Conservation (phyloP, 1,140 invertebrate genomes). For the Drosophila sp. region DNA sequence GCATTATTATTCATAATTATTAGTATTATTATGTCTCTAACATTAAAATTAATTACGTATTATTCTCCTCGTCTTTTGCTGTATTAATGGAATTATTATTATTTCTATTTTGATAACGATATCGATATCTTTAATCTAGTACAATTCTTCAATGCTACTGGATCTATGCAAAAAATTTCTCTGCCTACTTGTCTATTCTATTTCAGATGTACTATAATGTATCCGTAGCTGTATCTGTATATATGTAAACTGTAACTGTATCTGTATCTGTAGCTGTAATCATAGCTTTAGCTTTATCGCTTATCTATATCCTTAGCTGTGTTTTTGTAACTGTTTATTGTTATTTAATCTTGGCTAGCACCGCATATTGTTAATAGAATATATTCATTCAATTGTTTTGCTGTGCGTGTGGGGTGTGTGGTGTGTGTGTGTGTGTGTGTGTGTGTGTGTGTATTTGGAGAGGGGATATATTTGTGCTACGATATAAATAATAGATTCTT, state of each 20-base stretch:
- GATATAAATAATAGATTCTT: constrained; percentile 7
- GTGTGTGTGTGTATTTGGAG: background rate
- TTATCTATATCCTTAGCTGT: constrained; percentile 17
- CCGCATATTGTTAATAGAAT: constrained; percentile 63
- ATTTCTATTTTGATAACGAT: constrained; percentile 13
- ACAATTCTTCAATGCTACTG: constrained; percentile 32
- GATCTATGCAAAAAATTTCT: constrained; percentile 72
- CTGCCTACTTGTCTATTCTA: constrained; percentile 52
- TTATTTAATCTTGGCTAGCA: constrained; percentile 68
- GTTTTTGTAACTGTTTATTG: constrained; percentile 26
- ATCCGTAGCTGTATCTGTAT: constrained; percentile 10
- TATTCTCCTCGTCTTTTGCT: constrained; percentile 33
- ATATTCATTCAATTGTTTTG: constrained; percentile 24
- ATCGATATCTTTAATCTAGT: constrained; percentile 10
- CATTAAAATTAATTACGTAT: constrained; percentile 79
- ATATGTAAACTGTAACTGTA: too few relatives aligned
- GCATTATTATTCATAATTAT: constrained; percentile 26
- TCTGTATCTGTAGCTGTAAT: constrained; percentile 6
- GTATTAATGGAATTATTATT: constrained; percentile 9
- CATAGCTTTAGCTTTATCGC: constrained; percentile 22
- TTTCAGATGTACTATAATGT: constrained; percentile 26
- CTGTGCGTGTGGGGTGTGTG: constrained; percentile 18
- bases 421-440: constrained; percentile 8
- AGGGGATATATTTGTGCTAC: background rate
- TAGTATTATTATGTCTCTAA: constrained; percentile 31